Percentiles rank a stretch among this genome's conserved stretches.
These are phyloP conservation scores for Strigamia crassipes DNA, from an alignment of 2,888 invertebrate genomes.

Conservation along the genomic window DNA sequence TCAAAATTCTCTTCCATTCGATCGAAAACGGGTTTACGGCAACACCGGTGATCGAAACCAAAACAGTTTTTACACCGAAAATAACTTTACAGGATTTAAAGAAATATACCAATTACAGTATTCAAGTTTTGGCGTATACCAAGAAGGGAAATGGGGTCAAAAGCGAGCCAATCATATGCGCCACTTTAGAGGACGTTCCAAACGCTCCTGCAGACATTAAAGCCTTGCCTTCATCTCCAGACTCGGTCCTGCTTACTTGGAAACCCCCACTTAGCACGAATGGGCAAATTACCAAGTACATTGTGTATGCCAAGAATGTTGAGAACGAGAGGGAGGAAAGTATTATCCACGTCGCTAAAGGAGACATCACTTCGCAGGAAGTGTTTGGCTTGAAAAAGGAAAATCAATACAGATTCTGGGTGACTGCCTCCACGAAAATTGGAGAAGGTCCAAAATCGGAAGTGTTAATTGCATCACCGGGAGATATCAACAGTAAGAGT, in stretches of 20 bases:
- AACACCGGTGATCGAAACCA: background rate
- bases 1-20: constrained; percentile 71
- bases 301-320: constrained; percentile 15
- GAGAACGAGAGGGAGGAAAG: background rate
- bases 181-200: constrained; percentile 47
- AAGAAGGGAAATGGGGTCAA: constrained; percentile 45
- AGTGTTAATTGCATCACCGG: background rate
- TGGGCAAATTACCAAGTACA: constrained; percentile 43
- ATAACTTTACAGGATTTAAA: constrained; percentile 45
- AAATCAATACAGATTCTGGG: constrained; percentile 46
- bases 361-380: constrained; percentile 38
- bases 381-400: constrained; percentile 20
- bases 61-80: background rate
- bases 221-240: constrained; percentile 9
- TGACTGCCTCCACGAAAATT: constrained; percentile 45
- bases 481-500: constrained; percentile 37
- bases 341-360: background rate
- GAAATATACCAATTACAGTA: constrained; percentile 48
- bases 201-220: constrained; percentile 44
- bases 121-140: constrained; percentile 47
- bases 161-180: constrained; percentile 42
- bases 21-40: background rate
- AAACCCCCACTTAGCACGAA: constrained; percentile 39
- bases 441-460: constrained; percentile 46
- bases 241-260: constrained; percentile 42